Conservation (phyloP, 2,113 vertebrate species). For the Rhinolophus sinicus region DNA sequence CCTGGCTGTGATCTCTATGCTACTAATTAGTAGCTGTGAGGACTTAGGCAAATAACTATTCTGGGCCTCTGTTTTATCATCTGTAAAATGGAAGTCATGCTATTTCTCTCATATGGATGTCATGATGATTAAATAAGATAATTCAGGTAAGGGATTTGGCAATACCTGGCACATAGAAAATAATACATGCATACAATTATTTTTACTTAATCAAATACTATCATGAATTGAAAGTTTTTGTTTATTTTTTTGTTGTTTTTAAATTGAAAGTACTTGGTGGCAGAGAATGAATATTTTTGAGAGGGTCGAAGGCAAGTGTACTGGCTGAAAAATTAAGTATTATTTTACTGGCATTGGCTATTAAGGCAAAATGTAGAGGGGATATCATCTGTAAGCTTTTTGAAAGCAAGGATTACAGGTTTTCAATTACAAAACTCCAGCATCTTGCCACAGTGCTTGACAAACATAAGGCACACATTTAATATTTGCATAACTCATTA, state of each 20-base stretch:
- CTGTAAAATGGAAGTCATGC: background rate
- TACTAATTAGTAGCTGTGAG: background rate
- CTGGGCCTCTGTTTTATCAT: background rate
- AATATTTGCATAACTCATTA: conserved; percentile 22
- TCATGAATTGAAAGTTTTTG: background rate
- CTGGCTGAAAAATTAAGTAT: background rate
- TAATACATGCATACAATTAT: background rate
- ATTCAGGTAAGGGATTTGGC: background rate
- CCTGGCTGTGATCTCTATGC: background rate
- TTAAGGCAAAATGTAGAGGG: background rate
- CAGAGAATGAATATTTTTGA: background rate
- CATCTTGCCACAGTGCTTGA: background rate
- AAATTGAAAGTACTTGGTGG: background rate
- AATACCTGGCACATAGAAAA: background rate
- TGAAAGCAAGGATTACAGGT: conserved; percentile 23
- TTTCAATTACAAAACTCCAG: conserved; percentile 8
- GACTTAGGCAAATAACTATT: background rate
- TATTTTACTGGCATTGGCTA: background rate
- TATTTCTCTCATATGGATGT: background rate
- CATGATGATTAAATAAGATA: background rate
- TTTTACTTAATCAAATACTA: background rate
- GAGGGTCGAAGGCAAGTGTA: background rate
- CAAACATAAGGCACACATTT: background rate
- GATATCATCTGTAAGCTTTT: background rate
- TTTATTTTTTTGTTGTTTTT: background rate